These are phyloP conservation scores for Indri indri DNA, from an alignment of 2,113 vertebrate species.

Conservation along the genomic window DNA sequence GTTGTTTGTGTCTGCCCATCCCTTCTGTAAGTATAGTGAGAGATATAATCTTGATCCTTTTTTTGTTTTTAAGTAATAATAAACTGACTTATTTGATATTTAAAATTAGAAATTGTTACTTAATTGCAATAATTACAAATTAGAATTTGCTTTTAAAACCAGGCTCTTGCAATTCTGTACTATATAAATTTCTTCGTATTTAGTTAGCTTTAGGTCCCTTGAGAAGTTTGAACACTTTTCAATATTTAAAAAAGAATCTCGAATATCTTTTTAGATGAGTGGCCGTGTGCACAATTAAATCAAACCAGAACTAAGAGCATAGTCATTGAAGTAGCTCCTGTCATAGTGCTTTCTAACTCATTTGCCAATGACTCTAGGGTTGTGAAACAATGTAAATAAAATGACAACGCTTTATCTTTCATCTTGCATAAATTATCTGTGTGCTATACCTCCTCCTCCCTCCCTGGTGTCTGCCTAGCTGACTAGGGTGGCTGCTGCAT, in stretches of 20 bases:
- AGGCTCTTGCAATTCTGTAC: neutral
- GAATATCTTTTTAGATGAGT: neutral
- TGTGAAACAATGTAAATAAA: neutral
- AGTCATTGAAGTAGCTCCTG: neutral
- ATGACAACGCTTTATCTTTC: neutral
- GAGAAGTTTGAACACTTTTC: neutral
- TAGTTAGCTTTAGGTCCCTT: neutral
- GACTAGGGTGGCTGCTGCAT: too few species aligned
- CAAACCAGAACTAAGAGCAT: neutral
- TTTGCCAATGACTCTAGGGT: neutral
- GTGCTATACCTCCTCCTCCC: neutral
- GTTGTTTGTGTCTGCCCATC: conserved; percentile 80
- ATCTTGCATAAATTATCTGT: neutral
- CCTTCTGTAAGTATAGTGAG: conserved; percentile 79
- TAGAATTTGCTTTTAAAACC: neutral
- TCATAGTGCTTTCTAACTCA: neutral
- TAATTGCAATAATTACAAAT: neutral
- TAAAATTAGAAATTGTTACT: neutral
- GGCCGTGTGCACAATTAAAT: neutral
- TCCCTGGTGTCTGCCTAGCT: neutral
- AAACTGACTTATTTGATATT: neutral
- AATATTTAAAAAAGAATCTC: neutral
- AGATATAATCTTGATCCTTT: neutral
- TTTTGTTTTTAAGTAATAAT: neutral
- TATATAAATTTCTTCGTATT: neutral